Conservation (phyloP, 2,113 vertebrate genomes). For the Dipodomys stephensi region DNA sequence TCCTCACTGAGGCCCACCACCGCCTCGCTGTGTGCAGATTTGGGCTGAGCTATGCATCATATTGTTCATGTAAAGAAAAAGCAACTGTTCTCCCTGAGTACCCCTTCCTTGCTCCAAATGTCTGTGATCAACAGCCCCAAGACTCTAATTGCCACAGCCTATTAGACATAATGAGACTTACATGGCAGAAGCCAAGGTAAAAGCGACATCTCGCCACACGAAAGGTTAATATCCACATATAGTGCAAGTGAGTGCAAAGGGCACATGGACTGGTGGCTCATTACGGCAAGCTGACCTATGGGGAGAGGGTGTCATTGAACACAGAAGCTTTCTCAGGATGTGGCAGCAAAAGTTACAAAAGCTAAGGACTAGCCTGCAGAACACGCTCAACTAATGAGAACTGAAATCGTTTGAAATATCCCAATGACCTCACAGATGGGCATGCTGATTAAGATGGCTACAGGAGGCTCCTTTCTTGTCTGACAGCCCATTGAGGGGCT, state of each 20-base stretch:
- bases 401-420: constrained; percentile 90
- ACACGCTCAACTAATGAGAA: constrained; percentile 94
- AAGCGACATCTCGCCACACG: constrained; percentile 85
- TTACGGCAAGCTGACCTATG: constrained; percentile 91
- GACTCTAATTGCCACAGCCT: constrained; percentile 90
- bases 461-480: constrained; percentile 89
- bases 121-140: constrained; percentile 82
- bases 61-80: constrained; percentile 82
- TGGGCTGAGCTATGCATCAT: constrained; percentile 72
- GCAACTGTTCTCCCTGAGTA: constrained; percentile 75
- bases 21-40: constrained; percentile 58
- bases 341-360: constrained; percentile 90
- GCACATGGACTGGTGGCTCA: constrained; percentile 87
- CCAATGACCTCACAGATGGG: constrained; percentile 92
- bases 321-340: constrained; percentile 90
- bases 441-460: constrained; percentile 93
- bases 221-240: constrained; percentile 91
- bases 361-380: constrained; percentile 87
- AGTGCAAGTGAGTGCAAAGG: constrained; percentile 84
- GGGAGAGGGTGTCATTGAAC: constrained; percentile 88
- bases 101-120: constrained; percentile 69
- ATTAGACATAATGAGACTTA: constrained; percentile 91
- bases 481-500: constrained; percentile 89
- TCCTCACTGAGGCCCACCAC: constrained; percentile 10
- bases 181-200: constrained; percentile 88